These are phyloP conservation scores for Rotaria magnacalcarata DNA, from an alignment of 2,888 invertebrate species.

Conservation along the genomic window DNA sequence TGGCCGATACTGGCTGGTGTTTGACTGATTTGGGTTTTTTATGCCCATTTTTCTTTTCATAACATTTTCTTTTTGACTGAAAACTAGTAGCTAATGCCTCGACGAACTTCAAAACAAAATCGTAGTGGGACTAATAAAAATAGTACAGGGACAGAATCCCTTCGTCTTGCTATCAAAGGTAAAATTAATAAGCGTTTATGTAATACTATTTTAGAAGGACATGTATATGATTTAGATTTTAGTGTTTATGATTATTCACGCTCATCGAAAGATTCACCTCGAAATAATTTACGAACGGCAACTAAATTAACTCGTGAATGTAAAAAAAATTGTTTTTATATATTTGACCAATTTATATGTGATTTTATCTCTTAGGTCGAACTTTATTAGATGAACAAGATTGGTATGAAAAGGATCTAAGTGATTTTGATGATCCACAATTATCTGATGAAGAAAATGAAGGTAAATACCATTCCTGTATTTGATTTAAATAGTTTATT, in stretches of 20 bases:
- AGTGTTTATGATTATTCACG: slow-evolving; percentile 37
- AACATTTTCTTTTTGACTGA: background rate
- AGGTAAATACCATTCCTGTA: background rate
- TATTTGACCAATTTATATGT: slow-evolving; percentile 45
- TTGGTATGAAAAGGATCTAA: slow-evolving; percentile 63
- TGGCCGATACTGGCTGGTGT: slow-evolving; percentile 24
- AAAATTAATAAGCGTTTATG: background rate
- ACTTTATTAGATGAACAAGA: slow-evolving; percentile 15
- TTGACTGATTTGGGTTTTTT: background rate
- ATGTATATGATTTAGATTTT: background rate
- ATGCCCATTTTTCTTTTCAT: background rate
- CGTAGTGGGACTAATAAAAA: background rate
- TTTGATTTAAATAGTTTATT: background rate
- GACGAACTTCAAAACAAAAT: background rate
- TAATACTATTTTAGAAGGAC: background rate
- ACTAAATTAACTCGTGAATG: slow-evolving; percentile 31
- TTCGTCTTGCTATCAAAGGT: slow-evolving; percentile 10
- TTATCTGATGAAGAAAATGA: slow-evolving; percentile 51
- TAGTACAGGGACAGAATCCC: background rate
- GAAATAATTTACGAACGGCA: slow-evolving; percentile 11
- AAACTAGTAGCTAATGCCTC: background rate
- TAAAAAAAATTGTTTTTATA: background rate
- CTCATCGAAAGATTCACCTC: slow-evolving; percentile 18
- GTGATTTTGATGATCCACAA: slow-evolving; percentile 58
- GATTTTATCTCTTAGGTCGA: slow-evolving; percentile 28